Evolutionary conservation across 2,888 invertebrate species (phyloP).

Genomic region (Dasypogon diadema): DNA sequence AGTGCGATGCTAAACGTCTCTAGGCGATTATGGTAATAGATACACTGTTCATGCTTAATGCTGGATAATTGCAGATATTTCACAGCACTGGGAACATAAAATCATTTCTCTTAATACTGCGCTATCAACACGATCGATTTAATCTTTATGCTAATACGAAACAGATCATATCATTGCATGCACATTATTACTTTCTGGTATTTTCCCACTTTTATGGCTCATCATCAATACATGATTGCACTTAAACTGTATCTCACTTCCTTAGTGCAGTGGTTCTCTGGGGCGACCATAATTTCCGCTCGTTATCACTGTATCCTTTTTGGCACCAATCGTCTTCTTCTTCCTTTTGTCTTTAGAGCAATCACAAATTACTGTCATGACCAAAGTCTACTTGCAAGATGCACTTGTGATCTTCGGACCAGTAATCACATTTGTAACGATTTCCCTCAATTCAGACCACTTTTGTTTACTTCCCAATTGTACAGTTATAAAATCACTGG

Average conservation of each 20-base stretch:
- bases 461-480: background rate
- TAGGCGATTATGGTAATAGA: background rate
- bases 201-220: constrained; percentile 2
- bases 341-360: background rate
- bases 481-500: constrained; percentile 18
- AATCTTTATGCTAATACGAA: constrained; percentile 14
- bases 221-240: constrained; percentile 22
- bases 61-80: constrained; percentile 17
- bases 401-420: background rate
- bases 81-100: constrained; percentile 20
- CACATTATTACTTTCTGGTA: background rate
- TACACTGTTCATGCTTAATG: constrained; percentile 13
- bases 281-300: constrained; percentile 12
- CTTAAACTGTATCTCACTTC: constrained; percentile 21
- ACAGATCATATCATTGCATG: constrained; percentile 14
- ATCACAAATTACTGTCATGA: background rate
- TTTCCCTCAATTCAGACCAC: background rate
- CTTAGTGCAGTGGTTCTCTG: background rate
- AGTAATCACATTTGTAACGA: background rate
- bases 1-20: background rate
- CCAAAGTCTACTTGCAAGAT: background rate
- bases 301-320: constrained; percentile 27
- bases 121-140: constrained; percentile 1
- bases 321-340: background rate
- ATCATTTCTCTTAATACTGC: constrained; percentile 8